Percentiles rank a stretch among this genome's conserved stretches.
Conservation (phyloP, 2,113 vertebrate species). For the Larimichthys polyactis region DNA sequence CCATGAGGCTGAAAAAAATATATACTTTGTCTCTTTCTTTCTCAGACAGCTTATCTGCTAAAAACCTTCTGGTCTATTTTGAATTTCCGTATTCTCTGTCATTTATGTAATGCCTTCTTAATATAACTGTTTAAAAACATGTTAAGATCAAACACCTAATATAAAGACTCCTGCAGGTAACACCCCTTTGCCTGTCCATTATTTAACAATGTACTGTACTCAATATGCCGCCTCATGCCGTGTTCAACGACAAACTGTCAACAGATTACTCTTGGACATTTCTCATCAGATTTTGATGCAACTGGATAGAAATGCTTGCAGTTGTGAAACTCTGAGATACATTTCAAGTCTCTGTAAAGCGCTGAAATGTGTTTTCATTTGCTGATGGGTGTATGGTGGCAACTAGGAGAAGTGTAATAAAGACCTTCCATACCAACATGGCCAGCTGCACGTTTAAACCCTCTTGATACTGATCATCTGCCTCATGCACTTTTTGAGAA, state of each 20-base stretch:
- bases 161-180: slow-evolving; percentile 7
- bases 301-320: background rate
- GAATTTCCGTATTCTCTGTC: background rate
- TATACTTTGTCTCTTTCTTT: background rate
- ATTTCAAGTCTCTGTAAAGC: slow-evolving; percentile 9
- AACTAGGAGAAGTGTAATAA: background rate
- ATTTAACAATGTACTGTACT: slow-evolving; percentile 5
- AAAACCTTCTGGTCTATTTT: slow-evolving; percentile 2
- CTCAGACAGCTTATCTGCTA: background rate
- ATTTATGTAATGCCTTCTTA: background rate
- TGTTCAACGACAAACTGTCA: background rate
- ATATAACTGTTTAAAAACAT: slow-evolving; percentile 4
- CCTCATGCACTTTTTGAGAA: background rate
- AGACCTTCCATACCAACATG: background rate
- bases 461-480: slow-evolving; percentile 3
- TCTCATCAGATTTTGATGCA: background rate
- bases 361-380: background rate
- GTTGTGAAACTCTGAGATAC: background rate
- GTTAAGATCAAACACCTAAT: slow-evolving; percentile 1
- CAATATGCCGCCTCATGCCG: background rate
- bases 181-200: background rate
- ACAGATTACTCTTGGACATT: background rate
- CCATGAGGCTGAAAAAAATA: background rate
- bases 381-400: background rate
- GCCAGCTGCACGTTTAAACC: slow-evolving; percentile 10